A percentile compares a stretch with the other conserved stretches of the same genome.
These are phyloP conservation scores for Meloidogyne hapla DNA, from an alignment of 1,140 invertebrate genomes.

Conservation along the genomic window DNA sequence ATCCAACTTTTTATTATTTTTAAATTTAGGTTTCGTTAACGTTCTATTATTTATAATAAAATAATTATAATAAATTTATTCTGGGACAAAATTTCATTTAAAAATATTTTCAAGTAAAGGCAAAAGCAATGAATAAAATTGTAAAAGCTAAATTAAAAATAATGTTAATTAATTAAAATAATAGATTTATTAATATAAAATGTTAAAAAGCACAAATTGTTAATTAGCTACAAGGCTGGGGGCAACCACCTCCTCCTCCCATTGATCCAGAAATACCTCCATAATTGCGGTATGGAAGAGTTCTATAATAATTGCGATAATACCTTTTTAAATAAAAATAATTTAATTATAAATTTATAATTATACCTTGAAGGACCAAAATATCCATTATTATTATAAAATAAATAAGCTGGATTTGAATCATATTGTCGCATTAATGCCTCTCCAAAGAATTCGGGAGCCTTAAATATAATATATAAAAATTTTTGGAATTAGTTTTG, in stretches of 20 bases:
- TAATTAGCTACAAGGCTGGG: neutral
- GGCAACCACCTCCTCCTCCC: neutral
- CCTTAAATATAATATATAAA: neutral
- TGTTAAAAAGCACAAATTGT: neutral
- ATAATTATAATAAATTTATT: neutral
- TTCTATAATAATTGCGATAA: neutral
- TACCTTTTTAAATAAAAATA: neutral
- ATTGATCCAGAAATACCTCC: neutral
- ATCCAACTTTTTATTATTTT: no score
- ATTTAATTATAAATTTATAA: neutral
- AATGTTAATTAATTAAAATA: neutral
- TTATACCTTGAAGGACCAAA: neutral
- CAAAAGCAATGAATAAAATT: neutral
- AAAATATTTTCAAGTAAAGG: neutral
- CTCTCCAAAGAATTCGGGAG: slow-evolving; percentile 22
- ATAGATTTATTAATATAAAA: neutral
- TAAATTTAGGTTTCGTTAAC: no score
- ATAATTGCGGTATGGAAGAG: neutral
- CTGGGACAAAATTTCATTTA: neutral
- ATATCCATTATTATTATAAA: slow-evolving; percentile 1
- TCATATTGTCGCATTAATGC: slow-evolving; percentile 20
- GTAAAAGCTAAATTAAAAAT: neutral
- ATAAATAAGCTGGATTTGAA: slow-evolving; percentile 20
- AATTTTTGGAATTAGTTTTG: neutral
- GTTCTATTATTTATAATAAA: neutral